Evolutionary conservation across 2,797 vertebrate genomes (phyloP), one percentile per base, ranked within the genome.

Genomic region (Muscicapa striata): DNA sequence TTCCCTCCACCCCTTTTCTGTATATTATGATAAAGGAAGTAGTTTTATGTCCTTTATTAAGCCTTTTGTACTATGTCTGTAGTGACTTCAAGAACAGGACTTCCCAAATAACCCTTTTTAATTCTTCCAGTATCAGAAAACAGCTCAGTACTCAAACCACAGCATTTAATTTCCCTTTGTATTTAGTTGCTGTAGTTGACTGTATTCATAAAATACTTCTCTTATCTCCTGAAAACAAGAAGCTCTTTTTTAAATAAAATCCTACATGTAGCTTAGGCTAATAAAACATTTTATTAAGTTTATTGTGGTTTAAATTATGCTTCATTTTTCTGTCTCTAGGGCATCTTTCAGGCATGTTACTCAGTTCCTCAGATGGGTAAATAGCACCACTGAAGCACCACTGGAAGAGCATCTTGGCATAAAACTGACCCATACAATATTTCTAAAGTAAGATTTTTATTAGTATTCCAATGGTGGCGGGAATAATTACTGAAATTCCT

Each of bases 401-500:
- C 62, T 43, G 76, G 13, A 84, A 86, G 27, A 95, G 38, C 24
- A 87, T 74, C 79, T 88, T 87, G 67, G 89, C 59, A 94, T 88
- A 95, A 94, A 72, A 34, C 0, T 73, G 63, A 95, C 83, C 89
- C 89, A 88, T 73, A 90, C 90, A 88, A 48, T n/a, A 86, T 43
- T 91, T 95, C 80, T 43, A 43, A 66, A 93, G 55, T 57, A 78
- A 79, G 52, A 82, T 58, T 70, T 95, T 91, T 92, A 79, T 96
- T 84, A 94, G 66, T 43, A 86, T 64, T 90, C 34, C 82, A 82
- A 40, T 14, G 74, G 93, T 7, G 27, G 82, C 41, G 84, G 77
- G 81, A 90, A 96, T 88, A 95, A 95, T 95, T 90, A 94, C 79
- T 52, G 51, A 90, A 96, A 96, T 90, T 90, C 94, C 92, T 94